Evolutionary conservation across 1,140 invertebrate genomes (phyloP).

Genomic region (Mesaphorura yosii): DNA sequence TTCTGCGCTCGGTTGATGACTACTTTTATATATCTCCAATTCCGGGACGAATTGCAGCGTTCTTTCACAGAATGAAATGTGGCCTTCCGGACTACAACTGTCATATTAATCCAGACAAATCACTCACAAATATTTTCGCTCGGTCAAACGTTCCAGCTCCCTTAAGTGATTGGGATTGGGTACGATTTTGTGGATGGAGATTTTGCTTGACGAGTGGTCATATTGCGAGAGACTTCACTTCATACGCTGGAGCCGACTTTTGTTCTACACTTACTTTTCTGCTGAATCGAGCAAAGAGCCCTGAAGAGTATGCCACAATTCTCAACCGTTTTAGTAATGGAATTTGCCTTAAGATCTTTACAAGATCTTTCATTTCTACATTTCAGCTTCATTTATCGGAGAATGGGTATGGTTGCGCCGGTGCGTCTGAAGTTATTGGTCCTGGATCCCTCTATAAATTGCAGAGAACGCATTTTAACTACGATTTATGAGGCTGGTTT

Average conservation of each 20-base stretch:
- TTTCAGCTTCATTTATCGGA: slow-evolving; percentile 10
- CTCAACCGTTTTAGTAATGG: background rate
- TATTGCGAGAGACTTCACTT: slow-evolving; percentile 14
- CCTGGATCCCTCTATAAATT: slow-evolving; percentile 15
- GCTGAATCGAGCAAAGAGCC: background rate
- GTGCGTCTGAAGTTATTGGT: slow-evolving; percentile 8
- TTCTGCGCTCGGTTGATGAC: slow-evolving; percentile 21
- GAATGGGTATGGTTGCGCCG: slow-evolving; percentile 4
- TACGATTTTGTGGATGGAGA: slow-evolving; percentile 23
- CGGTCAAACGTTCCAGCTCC: background rate
- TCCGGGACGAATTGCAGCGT: background rate
- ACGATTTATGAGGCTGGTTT: slow-evolving; percentile 16
- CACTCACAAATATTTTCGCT: slow-evolving; percentile 6
- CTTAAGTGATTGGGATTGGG: background rate
- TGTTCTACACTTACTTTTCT: slow-evolving; percentile 2
- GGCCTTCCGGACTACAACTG: slow-evolving; percentile 8
- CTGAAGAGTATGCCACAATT: slow-evolving; percentile 15
- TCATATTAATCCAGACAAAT: slow-evolving; percentile 10
- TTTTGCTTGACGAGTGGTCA: slow-evolving; percentile 21
- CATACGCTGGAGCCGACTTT: slow-evolving; percentile 18
- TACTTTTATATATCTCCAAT: slow-evolving; percentile 19
- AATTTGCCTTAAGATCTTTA: background rate
- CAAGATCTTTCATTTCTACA: slow-evolving; percentile 1
- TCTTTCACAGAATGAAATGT: slow-evolving; percentile 10
- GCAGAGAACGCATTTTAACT: slow-evolving; percentile 7